A percentile compares a stretch with the other conserved stretches of the same genome.
Evolutionary conservation across 2,888 invertebrate species (phyloP).

Genomic region (Tenthredo livida): DNA sequence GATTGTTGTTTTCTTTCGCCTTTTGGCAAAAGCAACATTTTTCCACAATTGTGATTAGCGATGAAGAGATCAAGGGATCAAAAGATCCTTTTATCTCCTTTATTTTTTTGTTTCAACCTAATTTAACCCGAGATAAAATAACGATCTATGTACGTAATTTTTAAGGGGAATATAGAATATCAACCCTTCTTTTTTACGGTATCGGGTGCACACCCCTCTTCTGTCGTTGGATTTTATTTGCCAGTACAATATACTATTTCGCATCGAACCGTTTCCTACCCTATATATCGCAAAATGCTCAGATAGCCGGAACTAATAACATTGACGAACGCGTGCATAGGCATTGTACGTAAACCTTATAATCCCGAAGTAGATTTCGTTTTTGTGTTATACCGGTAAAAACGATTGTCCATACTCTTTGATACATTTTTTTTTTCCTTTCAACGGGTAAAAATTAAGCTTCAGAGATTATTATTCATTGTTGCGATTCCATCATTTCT

Average conservation of each 20-base stretch:
- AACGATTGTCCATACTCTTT: neutral
- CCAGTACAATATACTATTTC: neutral
- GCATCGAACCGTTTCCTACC: neutral
- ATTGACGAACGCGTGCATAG: constrained; percentile 15
- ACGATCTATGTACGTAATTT: neutral
- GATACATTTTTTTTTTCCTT: neutral
- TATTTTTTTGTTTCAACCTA: too few species aligned
- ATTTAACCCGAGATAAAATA: neutral
- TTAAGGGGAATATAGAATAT: neutral
- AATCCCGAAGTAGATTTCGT: neutral
- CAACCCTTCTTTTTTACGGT: neutral
- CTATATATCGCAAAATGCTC: constrained; percentile 10
- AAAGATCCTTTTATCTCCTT: neutral
- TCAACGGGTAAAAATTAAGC: neutral
- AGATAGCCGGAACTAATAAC: constrained; percentile 23
- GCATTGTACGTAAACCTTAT: neutral
- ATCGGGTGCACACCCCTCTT: neutral
- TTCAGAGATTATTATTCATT: neutral
- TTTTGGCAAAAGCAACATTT: neutral
- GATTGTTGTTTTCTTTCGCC: neutral
- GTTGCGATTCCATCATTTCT: neutral
- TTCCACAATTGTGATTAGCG: neutral
- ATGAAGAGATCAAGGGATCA: too few species aligned
- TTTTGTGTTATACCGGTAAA: neutral
- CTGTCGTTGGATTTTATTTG: constrained; percentile 39